These are phyloP conservation scores for Calyptomena viridis DNA, from an alignment of 2,113 vertebrate genomes.

Conservation along the genomic window DNA sequence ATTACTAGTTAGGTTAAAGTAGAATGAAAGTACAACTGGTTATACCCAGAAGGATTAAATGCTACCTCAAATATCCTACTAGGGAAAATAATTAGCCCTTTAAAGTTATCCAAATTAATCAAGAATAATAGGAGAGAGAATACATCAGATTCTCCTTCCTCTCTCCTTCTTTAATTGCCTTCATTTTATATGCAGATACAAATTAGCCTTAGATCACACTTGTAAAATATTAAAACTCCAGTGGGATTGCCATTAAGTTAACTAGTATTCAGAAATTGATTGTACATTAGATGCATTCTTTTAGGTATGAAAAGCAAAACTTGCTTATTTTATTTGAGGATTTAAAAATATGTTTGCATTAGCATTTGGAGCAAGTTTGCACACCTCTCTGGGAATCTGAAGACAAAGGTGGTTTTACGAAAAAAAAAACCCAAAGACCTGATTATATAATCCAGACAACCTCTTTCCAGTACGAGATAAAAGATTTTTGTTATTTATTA, in stretches of 20 bases:
- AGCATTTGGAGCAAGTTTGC: not conserved
- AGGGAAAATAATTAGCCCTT: conserved; percentile 51
- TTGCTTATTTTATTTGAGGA: not conserved
- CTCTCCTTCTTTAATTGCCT: conserved; percentile 48
- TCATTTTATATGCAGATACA: conserved; percentile 65
- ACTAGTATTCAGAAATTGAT: not conserved
- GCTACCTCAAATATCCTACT: not conserved
- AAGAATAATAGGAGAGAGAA: conserved; percentile 5
- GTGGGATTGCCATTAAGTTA: not conserved
- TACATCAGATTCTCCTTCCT: conserved; percentile 10
- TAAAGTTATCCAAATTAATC: conserved; percentile 51
- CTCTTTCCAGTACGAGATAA: not conserved
- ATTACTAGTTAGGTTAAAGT: not conserved
- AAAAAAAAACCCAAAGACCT: not conserved
- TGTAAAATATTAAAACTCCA: conserved; percentile 56
- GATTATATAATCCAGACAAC: not conserved
- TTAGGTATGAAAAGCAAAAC: not conserved
- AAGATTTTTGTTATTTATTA: not conserved
- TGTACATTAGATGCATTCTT: not conserved
- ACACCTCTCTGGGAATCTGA: not conserved
- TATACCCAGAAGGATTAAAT: not conserved
- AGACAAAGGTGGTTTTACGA: not conserved
- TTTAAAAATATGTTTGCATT: not conserved
- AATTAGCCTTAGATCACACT: conserved; percentile 60
- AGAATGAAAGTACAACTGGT: not conserved